Evolutionary conservation across 2,888 invertebrate species (phyloP).

Genomic region (Phortica okadai): DNA sequence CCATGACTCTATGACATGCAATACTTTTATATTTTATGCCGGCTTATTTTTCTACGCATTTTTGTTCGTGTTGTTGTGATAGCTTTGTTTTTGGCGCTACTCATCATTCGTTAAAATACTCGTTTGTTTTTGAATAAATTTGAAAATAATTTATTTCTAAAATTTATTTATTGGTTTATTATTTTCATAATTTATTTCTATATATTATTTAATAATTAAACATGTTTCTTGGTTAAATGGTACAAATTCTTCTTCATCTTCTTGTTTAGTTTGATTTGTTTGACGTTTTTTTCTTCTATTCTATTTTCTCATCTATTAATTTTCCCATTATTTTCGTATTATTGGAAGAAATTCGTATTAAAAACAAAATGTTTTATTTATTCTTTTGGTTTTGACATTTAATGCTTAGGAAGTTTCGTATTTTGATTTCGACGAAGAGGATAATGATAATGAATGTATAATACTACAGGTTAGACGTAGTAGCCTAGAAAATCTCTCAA

Average conservation of each 20-base stretch:
- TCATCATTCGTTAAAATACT: too few species aligned
- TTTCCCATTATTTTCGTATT: constrained; percentile 5
- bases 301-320: constrained; percentile 15
- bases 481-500: constrained; percentile 50
- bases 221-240: constrained; percentile 38
- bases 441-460: constrained; percentile 75
- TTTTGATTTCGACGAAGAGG: constrained; percentile 75
- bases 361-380: constrained; percentile 17
- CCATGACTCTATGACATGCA: too few species aligned
- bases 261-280: constrained; percentile 14
- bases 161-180: constrained; percentile 15
- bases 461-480: constrained; percentile 76
- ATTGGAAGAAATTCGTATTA: background rate
- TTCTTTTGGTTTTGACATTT: constrained; percentile 41
- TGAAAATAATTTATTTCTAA: too few species aligned
- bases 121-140: too few species aligned
- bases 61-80: too few species aligned
- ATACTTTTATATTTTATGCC: too few species aligned
- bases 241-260: constrained; percentile 34
- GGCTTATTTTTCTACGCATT: too few species aligned
- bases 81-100: too few species aligned
- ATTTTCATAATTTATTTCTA: constrained; percentile 1
- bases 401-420: constrained; percentile 69
- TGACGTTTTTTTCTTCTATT: constrained; percentile 24
- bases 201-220: constrained; percentile 20